These are phyloP conservation scores for Eurytoma adleriae DNA, from an alignment of 2,888 invertebrate species.

Conservation along the genomic window DNA sequence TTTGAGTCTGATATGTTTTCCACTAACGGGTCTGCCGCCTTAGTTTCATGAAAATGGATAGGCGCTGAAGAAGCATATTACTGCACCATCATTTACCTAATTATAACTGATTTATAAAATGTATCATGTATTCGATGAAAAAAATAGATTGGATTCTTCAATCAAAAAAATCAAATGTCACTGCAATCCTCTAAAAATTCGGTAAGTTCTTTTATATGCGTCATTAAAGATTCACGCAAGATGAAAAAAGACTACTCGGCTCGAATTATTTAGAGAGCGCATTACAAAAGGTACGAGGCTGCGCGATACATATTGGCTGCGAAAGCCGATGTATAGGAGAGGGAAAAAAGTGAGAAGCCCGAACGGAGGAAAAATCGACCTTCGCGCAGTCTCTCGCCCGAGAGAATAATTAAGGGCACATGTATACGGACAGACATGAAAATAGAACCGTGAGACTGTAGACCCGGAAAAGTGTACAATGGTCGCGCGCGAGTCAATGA, in stretches of 20 bases:
- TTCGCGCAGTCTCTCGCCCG: slow-evolving; percentile 12
- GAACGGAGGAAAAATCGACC: slow-evolving; percentile 30
- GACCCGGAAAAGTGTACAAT: slow-evolving; percentile 5
- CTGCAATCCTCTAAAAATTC: too few relatives aligned
- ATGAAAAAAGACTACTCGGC: background rate
- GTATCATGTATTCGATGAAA: too few relatives aligned
- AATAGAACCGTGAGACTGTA: background rate
- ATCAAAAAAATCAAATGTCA: too few relatives aligned
- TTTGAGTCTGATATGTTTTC: too few relatives aligned
- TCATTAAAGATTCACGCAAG: too few relatives aligned
- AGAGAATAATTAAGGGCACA: slow-evolving; percentile 17
- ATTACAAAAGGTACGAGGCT: slow-evolving; percentile 13
- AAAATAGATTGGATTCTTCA: too few relatives aligned
- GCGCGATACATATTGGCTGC: background rate
- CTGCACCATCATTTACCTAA: too few relatives aligned
- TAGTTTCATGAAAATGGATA: too few relatives aligned
- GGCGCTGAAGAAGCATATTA: too few relatives aligned
- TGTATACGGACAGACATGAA: background rate
- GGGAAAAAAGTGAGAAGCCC: slow-evolving; percentile 1
- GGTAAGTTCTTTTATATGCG: too few relatives aligned
- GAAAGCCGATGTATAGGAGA: background rate
- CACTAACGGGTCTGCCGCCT: too few relatives aligned
- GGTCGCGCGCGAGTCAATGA: background rate
- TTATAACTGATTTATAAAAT: too few relatives aligned
- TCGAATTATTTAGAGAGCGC: slow-evolving; percentile 10